Evolutionary conservation across 2,888 invertebrate species (phyloP).

Genomic region (Strigamia transsilvanica): DNA sequence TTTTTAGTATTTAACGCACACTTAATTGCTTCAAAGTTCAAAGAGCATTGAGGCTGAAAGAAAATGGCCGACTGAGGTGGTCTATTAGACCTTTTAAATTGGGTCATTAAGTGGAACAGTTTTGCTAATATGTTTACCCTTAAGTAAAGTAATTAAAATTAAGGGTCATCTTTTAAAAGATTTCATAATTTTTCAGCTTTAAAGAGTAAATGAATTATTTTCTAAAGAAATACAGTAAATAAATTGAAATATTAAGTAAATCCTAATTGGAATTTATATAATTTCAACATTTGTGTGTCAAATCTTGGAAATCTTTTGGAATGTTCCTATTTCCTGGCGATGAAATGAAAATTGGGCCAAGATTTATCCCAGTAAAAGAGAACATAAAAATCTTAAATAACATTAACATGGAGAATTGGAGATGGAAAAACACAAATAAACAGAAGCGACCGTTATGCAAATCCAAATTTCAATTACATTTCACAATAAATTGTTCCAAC

Average conservation of each 20-base stretch:
- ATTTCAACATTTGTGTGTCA: too few species aligned
- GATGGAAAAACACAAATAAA: conserved; percentile 2
- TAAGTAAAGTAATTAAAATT: too few species aligned
- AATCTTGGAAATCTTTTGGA: too few species aligned
- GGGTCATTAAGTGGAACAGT: neutral
- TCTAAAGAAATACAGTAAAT: too few species aligned
- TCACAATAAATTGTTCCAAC: neutral
- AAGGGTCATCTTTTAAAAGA: too few species aligned
- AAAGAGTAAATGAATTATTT: too few species aligned
- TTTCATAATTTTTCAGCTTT: too few species aligned
- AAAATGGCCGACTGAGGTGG: neutral
- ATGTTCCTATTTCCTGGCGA: too few species aligned
- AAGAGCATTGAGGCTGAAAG: conserved; percentile 11
- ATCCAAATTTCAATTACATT: neutral
- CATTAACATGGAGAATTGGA: neutral
- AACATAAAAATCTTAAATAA: neutral
- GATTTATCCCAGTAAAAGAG: neutral
- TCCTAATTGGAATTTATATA: too few species aligned
- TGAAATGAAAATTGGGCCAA: too few species aligned
- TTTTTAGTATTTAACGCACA: neutral
- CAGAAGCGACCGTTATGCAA: neutral
- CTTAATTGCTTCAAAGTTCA: neutral
- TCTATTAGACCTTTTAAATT: conserved; percentile 16
- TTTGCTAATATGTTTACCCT: neutral
- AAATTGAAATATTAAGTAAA: too few species aligned